Evolutionary conservation across 2,888 invertebrate genomes (phyloP), one percentile per base, ranked within the genome.

Genomic region (Sarcophaga variegata): DNA sequence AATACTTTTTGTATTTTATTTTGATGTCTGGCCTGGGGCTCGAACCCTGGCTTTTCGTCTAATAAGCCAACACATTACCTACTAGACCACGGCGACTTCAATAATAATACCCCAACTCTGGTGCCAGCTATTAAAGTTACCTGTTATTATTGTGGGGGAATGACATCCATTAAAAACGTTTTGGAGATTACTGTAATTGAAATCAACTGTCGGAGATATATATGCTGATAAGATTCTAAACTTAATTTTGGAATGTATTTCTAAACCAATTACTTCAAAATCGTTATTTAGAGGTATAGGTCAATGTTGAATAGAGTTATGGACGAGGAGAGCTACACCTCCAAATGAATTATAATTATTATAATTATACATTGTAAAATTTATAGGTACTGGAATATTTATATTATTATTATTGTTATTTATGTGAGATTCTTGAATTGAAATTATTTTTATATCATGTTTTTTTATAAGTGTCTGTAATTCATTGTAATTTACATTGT

Each of bases 381-480:
- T 78, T 8, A 12, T 22, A 45, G 71, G 71, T 47, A 54, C 17
- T 20, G 54, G 60, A 8, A 67, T 20, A 22, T 22, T 22, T 1
- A 22, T 22, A 27, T 69, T 8, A 6, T 37, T 37, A 37, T 37
- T 37, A 37, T 37, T 27, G 4, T 27, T 37, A 6, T 37, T 59
- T 59, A 82, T 77, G 14, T 85, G 85, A 5, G 77, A 60, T 71
- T 85, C 85, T 59, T 81, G 81, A 22, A 85, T 27, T n/a, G 71
- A 64, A 11, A 81, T 62, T 47, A 59, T 17, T 69, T 69, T 69
- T 6, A 74, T 54, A 14, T 62, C 20, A 59, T 85, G 59, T 64
- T 69, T 37, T 78, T 78, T 87, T 4, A 75, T 74, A 17, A 79
- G 47, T n/a, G 47, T 71, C 75, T 49, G 54, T n/a, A 83, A 70